Evolutionary conservation across 1,140 invertebrate genomes (phyloP), one percentile per base, ranked within the genome.

Genomic region (Nasonia longicornis): DNA sequence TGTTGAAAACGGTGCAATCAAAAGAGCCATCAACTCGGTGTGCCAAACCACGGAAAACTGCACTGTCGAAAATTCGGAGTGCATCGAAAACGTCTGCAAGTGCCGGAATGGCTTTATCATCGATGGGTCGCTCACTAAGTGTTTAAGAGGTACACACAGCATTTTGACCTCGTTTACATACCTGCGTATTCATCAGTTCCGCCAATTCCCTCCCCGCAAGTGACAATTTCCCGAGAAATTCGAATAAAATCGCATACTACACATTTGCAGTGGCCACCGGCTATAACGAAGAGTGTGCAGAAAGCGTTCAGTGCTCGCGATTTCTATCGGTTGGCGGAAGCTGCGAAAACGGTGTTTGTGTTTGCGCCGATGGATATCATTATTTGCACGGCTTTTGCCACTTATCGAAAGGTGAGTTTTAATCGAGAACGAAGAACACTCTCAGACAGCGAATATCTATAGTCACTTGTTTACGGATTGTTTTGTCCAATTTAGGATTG

Each of bases 371-470:
- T n/a, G 84, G 83, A 22, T 86, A 84, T 77, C 85, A 87, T 72
- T 87, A 87, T 74, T 80, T 86, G 8, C 77, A 83, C 31, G 86
- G 85, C 29, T 16, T 38, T 14, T 86, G 86, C 77, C 83, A 81
- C 64, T 79, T 83, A 42, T 81, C 84, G n/a, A 69, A 82, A 72
- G 83, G 86, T 86, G 74, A 82, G 74, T 26, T 58, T 58, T 20
- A 26, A 0, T 20, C 16, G 2, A 12, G 11, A 48, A 16, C n/a
- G 16, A 20, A 42, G 38, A 42, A 42, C 38, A 10, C 38, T 42
- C 7, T 1, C 7, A 42, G 10, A 8, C 8, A 42, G 38, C 38
- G 1, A 8, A 42, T 42, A 8, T 42, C 38, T 42, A 42, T 42
- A 42, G 1, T 42, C 10, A 42, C 38, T 42, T 48, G 2, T 48